Evolutionary conservation across 2,113 vertebrate species (phyloP).

Genomic region (Thymallus thymallus): DNA sequence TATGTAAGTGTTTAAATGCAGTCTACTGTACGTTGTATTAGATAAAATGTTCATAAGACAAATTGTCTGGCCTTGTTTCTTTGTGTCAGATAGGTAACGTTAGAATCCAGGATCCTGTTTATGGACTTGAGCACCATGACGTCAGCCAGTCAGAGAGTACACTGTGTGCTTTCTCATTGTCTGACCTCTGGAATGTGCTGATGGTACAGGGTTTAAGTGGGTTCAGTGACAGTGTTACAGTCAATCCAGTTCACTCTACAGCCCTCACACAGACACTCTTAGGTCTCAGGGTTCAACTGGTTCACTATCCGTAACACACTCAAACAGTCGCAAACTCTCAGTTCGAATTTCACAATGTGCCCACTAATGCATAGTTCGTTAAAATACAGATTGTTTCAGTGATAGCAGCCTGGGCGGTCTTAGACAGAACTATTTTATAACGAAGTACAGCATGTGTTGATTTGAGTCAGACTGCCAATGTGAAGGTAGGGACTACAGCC

Average conservation of each 20-base stretch:
- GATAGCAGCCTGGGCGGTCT: background rate
- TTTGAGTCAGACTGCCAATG: constrained; percentile 24
- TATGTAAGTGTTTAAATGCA: background rate
- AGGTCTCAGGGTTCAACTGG: background rate
- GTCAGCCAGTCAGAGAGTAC: constrained; percentile 55
- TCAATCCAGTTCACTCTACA: constrained; percentile 28
- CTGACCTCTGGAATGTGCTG: constrained; percentile 71
- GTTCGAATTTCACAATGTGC: constrained; percentile 38
- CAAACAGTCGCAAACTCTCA: background rate
- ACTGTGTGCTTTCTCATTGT: constrained; percentile 71
- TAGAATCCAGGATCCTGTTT: background rate
- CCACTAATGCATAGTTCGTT: background rate
- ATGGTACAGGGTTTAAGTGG: constrained; percentile 62
- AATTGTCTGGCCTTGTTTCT: constrained; percentile 26
- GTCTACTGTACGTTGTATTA: background rate
- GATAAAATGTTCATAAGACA: background rate
- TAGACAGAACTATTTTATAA: background rate
- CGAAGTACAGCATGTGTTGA: background rate
- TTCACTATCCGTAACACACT: background rate
- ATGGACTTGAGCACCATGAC: constrained; percentile 42
- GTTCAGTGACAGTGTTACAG: constrained; percentile 60
- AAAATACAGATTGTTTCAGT: background rate
- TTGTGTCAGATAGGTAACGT: background rate
- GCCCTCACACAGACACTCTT: constrained; percentile 25
- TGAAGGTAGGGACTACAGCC: constrained; percentile 31